phyloP scores from a whole-genome alignment of 1,140 invertebrate species.

The Nephila pilipes region DNA sequence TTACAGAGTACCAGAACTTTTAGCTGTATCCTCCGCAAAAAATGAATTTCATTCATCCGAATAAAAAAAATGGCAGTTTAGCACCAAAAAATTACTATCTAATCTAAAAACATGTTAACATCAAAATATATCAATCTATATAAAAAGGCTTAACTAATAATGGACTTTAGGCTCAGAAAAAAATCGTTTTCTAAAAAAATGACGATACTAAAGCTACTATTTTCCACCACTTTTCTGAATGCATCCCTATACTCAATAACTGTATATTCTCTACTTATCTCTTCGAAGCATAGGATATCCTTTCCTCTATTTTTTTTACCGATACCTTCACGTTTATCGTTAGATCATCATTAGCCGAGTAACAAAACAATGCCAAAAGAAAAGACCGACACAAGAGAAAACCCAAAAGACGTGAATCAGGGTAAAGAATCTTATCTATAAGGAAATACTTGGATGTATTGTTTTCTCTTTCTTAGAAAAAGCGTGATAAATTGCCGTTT shows the following conservation, averaged over 20 bases:
- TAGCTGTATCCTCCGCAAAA: too few species aligned
- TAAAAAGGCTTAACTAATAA: background rate
- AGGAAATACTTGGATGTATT: constrained; percentile 63
- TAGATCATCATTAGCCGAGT: constrained; percentile 73
- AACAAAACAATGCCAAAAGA: constrained; percentile 49
- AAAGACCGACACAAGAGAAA: constrained; percentile 45
- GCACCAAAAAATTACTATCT: background rate
- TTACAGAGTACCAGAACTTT: too few species aligned
- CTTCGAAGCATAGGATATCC: background rate
- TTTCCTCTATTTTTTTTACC: constrained; percentile 9
- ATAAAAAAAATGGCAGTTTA: background rate
- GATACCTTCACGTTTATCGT: constrained; percentile 53
- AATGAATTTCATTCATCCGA: background rate
- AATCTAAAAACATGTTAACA: background rate
- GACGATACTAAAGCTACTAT: background rate
- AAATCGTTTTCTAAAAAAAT: background rate
- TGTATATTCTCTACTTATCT: background rate
- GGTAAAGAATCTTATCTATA: constrained; percentile 65
- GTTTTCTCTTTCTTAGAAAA: constrained; percentile 45
- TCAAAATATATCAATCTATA: background rate
- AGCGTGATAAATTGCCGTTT: constrained; percentile 63
- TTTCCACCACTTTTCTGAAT: background rate
- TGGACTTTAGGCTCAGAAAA: background rate
- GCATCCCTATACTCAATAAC: background rate
- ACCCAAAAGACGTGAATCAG: constrained; percentile 55